Evolutionary conservation across 2,113 vertebrate genomes (phyloP).

Genomic region (Nymphicus hollandicus): DNA sequence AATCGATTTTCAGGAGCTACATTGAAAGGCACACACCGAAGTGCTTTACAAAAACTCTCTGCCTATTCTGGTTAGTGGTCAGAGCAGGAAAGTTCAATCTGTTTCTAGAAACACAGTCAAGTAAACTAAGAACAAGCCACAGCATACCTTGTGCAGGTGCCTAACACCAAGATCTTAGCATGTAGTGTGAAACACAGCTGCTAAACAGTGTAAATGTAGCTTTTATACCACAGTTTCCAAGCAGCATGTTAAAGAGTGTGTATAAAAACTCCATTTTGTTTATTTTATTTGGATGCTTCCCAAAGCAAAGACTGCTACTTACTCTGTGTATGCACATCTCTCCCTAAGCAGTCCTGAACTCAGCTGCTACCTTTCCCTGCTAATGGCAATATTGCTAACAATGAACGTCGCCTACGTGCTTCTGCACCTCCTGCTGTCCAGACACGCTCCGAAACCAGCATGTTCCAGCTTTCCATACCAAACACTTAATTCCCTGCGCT

Average conservation of each 20-base stretch:
- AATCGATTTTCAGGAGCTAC: neutral
- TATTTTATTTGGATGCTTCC: constrained; percentile 46
- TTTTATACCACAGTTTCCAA: constrained; percentile 15
- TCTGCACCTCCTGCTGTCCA: neutral
- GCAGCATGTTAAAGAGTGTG: neutral
- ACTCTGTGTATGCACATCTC: neutral
- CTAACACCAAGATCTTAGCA: neutral
- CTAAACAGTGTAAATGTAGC: neutral
- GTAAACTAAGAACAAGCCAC: neutral
- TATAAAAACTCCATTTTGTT: constrained; percentile 10
- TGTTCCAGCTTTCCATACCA: neutral
- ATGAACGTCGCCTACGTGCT: neutral
- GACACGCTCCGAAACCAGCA: neutral
- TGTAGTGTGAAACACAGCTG: neutral
- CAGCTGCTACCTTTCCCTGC: neutral
- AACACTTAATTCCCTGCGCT: neutral
- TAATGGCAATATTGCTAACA: neutral
- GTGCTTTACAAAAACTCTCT: neutral
- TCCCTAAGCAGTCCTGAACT: constrained; percentile 8
- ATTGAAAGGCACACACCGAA: neutral
- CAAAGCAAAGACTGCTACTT: constrained; percentile 32
- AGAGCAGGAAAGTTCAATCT: neutral
- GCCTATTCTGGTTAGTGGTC: neutral
- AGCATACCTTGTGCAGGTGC: neutral
- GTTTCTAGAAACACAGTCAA: neutral